Evolutionary conservation across 2,888 invertebrate genomes (phyloP), one percentile per base, ranked within the genome.

Genomic region (Pristionchus entomophagus): DNA sequence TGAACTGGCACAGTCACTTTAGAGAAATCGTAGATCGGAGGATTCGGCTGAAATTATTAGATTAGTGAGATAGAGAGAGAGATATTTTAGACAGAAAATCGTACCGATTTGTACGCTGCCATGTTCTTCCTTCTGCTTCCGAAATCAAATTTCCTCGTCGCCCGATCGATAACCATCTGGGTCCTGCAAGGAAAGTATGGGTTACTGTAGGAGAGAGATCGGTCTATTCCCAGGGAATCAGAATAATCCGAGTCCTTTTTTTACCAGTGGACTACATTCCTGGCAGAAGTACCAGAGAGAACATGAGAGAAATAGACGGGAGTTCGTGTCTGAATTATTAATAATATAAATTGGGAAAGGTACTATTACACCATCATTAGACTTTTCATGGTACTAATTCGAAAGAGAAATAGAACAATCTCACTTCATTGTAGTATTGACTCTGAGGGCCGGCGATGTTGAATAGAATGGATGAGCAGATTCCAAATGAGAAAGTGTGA

Each of bases 281-380:
- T 91, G 0, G 94, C 92, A 14, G 94, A 95, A 10, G 94, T 94
- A 6, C 94, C 94, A 14, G 94, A 94, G 0, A 94, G 94, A 77
- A 92, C 91, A 86, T 94, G 94, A 45, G 92, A 89, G 17, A 94
- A 88, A 87, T 94, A 94, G 3, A 95, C 94, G 17, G 94, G 94
- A 29, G 94, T 88, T 17, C 95, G 93, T 51, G 94, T 94, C 94
- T 94, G 91, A 85, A n/a, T n/a, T 88, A 88, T 22, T 5, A 22
- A 73, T 73, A 29, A n/a, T 35, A 6, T 35, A 29, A 38, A 59
- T 17, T n/a, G n/a, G n/a, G n/a, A n/a, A n/a, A n/a, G n/a, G n/a
- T n/a, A n/a, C n/a, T n/a, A n/a, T n/a, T n/a, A n/a, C n/a, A n/a
- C n/a, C n/a, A n/a, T n/a, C n/a, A n/a, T n/a, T n/a, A n/a, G n/a